phyloP scores from a whole-genome alignment of 2,113 vertebrate species.

The Hippoglossus stenolepis region DNA sequence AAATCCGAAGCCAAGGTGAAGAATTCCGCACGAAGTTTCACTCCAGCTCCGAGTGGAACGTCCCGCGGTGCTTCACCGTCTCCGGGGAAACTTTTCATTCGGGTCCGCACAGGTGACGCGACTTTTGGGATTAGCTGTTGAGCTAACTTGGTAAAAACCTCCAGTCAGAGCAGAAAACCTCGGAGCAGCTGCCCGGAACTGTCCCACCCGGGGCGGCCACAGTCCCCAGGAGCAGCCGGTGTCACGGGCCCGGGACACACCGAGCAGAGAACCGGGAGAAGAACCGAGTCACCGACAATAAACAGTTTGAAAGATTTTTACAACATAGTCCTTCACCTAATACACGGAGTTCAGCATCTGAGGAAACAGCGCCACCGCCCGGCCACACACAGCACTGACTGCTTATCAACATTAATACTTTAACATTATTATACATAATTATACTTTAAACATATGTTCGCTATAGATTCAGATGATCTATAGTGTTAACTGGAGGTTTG shows the following conservation, averaged over 20 bases:
- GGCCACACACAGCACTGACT: constrained; percentile 18
- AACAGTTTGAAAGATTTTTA: constrained; percentile 73
- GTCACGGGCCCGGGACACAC: not conserved
- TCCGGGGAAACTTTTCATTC: constrained; percentile 32
- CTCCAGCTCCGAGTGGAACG: too few relatives aligned
- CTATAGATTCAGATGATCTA: too few relatives aligned
- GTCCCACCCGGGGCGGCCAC: not conserved
- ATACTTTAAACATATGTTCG: too few relatives aligned
- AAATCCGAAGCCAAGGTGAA: constrained; percentile 21
- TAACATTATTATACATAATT: too few relatives aligned
- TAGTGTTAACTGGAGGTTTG: too few relatives aligned
- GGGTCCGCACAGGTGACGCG: constrained; percentile 52
- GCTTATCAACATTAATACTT: too few relatives aligned
- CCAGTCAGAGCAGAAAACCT: constrained; percentile 53
- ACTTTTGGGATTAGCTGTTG: constrained; percentile 67
- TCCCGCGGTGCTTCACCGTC: not conserved
- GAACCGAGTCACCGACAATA: not conserved
- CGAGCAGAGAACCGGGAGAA: not conserved
- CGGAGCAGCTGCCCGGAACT: constrained; percentile 30
- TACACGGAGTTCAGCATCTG: constrained; percentile 54
- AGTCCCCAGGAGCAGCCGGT: constrained; percentile 8
- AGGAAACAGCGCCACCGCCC: constrained; percentile 68
- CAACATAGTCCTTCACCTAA: constrained; percentile 77
- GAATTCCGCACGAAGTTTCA: not conserved
- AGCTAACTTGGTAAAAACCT: constrained; percentile 70